Percentiles rank a stretch among this genome's conserved stretches.
Conservation (phyloP, 2,113 vertebrate species). For the Monopterus albus region DNA sequence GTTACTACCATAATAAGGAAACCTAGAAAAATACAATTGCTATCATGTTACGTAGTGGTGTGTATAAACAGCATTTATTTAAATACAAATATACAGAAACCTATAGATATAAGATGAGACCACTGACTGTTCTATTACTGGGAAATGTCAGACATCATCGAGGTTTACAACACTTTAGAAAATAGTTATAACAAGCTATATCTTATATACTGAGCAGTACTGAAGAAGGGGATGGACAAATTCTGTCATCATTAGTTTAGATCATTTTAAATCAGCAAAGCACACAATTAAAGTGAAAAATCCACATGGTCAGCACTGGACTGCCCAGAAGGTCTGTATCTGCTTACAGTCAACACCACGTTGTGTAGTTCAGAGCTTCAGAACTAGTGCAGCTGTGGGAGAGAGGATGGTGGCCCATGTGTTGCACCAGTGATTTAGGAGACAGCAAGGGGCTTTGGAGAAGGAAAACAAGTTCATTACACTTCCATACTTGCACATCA, state of each 20-base stretch:
- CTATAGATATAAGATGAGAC: background rate
- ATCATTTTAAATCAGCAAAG: conserved; percentile 29
- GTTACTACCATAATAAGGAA: conserved; percentile 3
- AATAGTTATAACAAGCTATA: conserved; percentile 9
- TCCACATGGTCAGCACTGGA: conserved; percentile 16
- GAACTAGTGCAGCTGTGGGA: conserved; percentile 74
- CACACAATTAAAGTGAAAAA: conserved; percentile 21
- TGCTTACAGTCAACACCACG: conserved; percentile 64
- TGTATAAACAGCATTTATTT: background rate
- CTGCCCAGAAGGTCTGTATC: conserved; percentile 44
- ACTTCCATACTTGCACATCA: conserved; percentile 80
- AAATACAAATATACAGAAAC: conserved; percentile 3
- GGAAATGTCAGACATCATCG: conserved; percentile 37
- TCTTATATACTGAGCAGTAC: conserved; percentile 14
- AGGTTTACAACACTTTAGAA: conserved; percentile 5
- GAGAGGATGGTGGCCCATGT: conserved; percentile 64
- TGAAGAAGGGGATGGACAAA: conserved; percentile 2
- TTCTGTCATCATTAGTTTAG: background rate
- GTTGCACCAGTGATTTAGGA: conserved; percentile 79
- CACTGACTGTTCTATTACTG: background rate
- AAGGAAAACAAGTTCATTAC: conserved; percentile 84
- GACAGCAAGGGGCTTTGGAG: conserved; percentile 75
- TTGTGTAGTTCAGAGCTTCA: conserved; percentile 49
- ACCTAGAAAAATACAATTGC: conserved; percentile 7
- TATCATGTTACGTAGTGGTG: conserved; percentile 2